Base-by-base conservation (phyloP, 2,888 invertebrate species). In the Rhingia campestris region DNA sequence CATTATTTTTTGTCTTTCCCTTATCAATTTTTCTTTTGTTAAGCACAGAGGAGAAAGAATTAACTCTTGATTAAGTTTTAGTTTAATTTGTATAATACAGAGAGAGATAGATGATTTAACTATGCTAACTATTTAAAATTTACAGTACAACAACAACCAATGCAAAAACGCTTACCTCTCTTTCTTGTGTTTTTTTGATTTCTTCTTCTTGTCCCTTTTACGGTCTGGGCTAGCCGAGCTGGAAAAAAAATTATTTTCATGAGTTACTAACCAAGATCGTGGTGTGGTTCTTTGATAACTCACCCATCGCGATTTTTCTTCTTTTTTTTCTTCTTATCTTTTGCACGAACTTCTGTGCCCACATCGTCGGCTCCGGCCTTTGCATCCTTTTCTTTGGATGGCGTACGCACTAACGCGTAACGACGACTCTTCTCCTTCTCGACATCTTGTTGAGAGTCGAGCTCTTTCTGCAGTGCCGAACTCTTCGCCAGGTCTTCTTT, bases 151-250 rank as follows among this genome's bases (percentile, higher is more conserved):
- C 1, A 49, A 22, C 7, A 41, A 10, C 7, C 6, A 33, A 37
- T 39, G 10, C 43, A 0, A 45, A 51, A 14, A 35, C 14, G 87
- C 93, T 92, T 92, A 95, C 95, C 94, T 95, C 87, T 95, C 95
- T 91, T 94, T 95, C 91, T 95, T 95, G 89, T 94, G 94, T 91
- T 94, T 95, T 91, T 95, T 96, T 0, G 95, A 94, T 90, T 95
- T 96, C 92, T 95, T 96, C 93, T 95, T 96, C 92, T 95, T 96
- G 86, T 94, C 92, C 89, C 94, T 95, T 91, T 95, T 96, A 33
- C 94, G 93, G 88, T 95, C 95, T 87, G 95, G 95, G 88, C 93
- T 94, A 64, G 95, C 95, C 53, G 94, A 93, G 89, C 96, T 96
- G 82, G 0, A 45, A 56, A 6, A 43, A 45, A 70, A 14, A 54